These are phyloP conservation scores for Falco peregrinus DNA, from an alignment of 2,797 vertebrate species.

Conservation along the genomic window DNA sequence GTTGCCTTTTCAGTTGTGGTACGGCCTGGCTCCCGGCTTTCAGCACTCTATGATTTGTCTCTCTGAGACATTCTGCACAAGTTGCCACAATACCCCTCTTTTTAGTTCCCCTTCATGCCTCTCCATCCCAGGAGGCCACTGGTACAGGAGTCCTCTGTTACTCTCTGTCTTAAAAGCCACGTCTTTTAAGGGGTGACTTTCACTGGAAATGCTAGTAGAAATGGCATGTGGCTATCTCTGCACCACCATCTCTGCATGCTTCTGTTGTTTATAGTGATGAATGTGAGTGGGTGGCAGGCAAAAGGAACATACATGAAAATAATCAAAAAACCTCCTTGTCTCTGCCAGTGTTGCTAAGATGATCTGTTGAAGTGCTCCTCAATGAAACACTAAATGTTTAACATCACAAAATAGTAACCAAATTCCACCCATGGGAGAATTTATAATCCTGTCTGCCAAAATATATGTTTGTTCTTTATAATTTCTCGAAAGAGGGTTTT, in stretches of 20 bases:
- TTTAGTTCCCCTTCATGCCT: no score
- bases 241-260: neutral
- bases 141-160: neutral
- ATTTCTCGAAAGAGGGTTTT: constrained; percentile 4
- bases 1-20: fast-evolving
- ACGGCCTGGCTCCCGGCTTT: fast-evolving
- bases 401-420: neutral
- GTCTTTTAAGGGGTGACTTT: neutral
- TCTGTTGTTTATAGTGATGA: neutral
- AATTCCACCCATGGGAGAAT: neutral
- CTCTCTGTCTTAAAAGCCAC: neutral
- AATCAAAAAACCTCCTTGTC: neutral
- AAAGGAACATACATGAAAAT: neutral
- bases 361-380: neutral
- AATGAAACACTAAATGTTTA: neutral
- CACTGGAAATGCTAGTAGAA: neutral
- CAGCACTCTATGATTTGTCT: neutral
- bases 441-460: constrained; percentile 12
- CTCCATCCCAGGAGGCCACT: neutral
- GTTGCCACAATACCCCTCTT: neutral
- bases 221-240: neutral
- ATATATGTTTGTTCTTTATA: neutral
- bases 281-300: constrained; percentile 20
- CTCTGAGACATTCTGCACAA: neutral
- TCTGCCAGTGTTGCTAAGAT: neutral